Evolutionary conservation across 2,888 invertebrate species (phyloP), one percentile per base, ranked within the genome.

Genomic region (Hydroisotoma schaefferi): DNA sequence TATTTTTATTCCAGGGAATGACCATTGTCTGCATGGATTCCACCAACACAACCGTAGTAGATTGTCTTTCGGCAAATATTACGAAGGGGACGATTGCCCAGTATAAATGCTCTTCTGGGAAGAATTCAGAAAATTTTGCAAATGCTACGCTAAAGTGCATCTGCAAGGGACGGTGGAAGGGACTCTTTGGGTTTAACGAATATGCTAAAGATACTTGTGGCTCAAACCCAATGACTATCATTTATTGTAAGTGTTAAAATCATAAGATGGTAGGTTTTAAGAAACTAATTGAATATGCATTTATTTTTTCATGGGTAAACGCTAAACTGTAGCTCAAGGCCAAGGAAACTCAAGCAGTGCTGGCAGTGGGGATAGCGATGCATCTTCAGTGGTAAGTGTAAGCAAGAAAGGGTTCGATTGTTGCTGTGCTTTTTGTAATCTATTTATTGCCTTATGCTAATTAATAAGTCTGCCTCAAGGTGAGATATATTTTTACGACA

Each of bases 81-180:
- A 25, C 29, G 23, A 51, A 60, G 43, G 62, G 67, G 1, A 64
- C 64, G 0, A 38, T 67, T 18, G 67, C 47, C 2, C 49, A 56
- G 18, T 67, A 67, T 55, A 49, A 53, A 33, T 67, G 67, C 26
- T 46, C 55, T 25, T 52, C 43, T 18, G 37, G 27, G 10, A 38
- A 27, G 5, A 56, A 53, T 33, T 18, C 40, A 1, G 52, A 44
- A 12, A 29, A 29, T 29, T 55, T 49, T 10, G 55, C 61, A 18
- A 44, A 58, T 15, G 15, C 52, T 2, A 64, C 58, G 12, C 22
- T 67, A 12, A 43, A 43, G 4, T 67, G 67, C 48, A 54, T 59
- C n/a, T 67, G 67, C 53, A 55, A 52, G 43, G 67, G 67, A 15
- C 56, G 57, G 40, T 67, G 67, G 67, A 55, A 37, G 46, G 67